phyloP scores from a whole-genome alignment of 2,888 invertebrate species.

The Drosophila limbata region DNA sequence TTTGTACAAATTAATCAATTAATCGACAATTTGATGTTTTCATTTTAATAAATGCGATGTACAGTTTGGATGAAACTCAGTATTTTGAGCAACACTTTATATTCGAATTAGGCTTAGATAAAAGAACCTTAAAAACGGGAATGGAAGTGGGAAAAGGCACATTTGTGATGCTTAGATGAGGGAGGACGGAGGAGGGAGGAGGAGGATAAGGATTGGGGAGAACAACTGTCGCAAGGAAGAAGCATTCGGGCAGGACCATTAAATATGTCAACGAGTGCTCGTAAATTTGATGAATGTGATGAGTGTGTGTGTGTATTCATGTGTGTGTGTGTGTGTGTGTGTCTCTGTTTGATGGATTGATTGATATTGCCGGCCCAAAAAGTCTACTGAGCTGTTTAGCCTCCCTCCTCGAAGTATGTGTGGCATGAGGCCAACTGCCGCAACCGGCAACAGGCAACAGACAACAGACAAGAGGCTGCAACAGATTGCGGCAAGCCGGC shows the following conservation, averaged over 20 bases:
- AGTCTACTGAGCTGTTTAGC: too few relatives aligned
- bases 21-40: too few relatives aligned
- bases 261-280: conserved; percentile 57
- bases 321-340: conserved; percentile 10
- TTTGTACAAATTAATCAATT: too few relatives aligned
- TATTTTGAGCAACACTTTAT: background rate
- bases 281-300: conserved; percentile 55
- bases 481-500: conserved; percentile 43
- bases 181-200: background rate
- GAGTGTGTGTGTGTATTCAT: conserved; percentile 15
- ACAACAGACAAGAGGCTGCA: conserved; percentile 46
- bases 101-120: background rate
- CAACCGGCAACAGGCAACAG: conserved; percentile 4
- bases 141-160: background rate
- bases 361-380: conserved; percentile 50
- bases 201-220: background rate
- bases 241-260: conserved; percentile 24
- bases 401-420: background rate
- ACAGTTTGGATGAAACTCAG: too few relatives aligned
- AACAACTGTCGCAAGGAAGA: conserved; percentile 6
- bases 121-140: background rate
- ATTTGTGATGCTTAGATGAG: conserved; percentile 1
- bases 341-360: conserved; percentile 54
- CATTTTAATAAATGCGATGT: too few relatives aligned
- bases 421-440: conserved; percentile 3